A percentile compares a stretch with the other conserved stretches of the same genome.
Conservation (phyloP, 1,140 invertebrate species). For the Brachionus angularis region DNA sequence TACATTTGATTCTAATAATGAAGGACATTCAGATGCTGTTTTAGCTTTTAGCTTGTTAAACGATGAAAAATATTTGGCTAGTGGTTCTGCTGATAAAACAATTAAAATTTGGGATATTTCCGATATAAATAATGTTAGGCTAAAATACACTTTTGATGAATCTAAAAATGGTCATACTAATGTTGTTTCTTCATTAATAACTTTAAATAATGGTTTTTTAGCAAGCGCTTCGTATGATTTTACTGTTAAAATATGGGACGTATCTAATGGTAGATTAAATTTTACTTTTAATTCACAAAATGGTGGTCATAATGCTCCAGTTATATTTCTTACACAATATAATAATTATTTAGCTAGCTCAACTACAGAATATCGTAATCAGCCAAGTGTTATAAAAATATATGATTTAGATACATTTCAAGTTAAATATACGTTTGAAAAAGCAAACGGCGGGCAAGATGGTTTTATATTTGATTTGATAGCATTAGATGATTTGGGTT, state of each 20-base stretch:
- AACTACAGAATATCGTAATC: not conserved
- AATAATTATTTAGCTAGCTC: not conserved
- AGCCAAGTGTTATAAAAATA: not conserved
- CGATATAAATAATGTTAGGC: not conserved
- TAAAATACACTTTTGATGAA: not conserved
- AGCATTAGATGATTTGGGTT: constrained; percentile 50
- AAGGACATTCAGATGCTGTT: constrained; percentile 41
- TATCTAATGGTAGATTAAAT: not conserved
- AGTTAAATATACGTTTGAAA: not conserved
- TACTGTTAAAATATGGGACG: not conserved
- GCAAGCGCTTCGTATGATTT: not conserved
- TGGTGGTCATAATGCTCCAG: not conserved
- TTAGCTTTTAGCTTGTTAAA: constrained; percentile 66
- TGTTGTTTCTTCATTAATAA: not conserved
- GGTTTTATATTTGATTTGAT: not conserved
- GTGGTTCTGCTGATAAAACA: constrained; percentile 94
- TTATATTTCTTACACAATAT: not conserved
- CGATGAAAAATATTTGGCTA: constrained; percentile 87
- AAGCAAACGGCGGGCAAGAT: not conserved
- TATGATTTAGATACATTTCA: not conserved
- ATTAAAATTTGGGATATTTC: constrained; percentile 68
- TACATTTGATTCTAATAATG: constrained; percentile 21
- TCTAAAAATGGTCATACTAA: not conserved
- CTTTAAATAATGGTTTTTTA: not conserved
- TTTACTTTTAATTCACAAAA: not conserved